Percentiles rank a stretch among this genome's conserved stretches.
These are phyloP conservation scores for Helogale parvula DNA, from an alignment of 2,113 vertebrate species.

Conservation along the genomic window DNA sequence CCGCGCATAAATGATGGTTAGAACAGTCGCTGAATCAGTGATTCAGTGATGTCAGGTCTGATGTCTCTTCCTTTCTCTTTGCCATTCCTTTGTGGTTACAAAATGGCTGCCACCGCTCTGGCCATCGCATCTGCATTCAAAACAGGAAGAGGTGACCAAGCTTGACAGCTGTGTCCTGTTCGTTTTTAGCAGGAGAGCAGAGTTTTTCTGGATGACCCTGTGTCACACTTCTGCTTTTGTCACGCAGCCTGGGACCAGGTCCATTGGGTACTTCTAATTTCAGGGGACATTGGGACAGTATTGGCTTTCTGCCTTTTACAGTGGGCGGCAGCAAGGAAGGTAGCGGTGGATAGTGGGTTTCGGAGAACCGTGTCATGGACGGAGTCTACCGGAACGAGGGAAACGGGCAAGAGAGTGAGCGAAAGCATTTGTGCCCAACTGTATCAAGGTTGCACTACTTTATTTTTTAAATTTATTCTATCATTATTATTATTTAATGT, in stretches of 20 bases:
- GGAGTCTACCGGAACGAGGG: neutral
- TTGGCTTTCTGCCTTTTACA: neutral
- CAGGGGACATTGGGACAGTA: neutral
- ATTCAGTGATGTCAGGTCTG: neutral
- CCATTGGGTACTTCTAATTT: neutral
- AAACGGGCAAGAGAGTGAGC: neutral
- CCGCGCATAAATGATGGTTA: neutral
- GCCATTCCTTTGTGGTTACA: neutral
- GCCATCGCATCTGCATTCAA: neutral
- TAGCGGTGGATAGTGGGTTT: neutral
- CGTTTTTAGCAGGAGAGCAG: neutral
- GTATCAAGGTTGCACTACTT: neutral
- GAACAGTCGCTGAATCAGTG: neutral
- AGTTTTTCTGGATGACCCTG: neutral
- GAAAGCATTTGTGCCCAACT: rapidly evolving
- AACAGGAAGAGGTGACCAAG: neutral
- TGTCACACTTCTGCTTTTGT: neutral
- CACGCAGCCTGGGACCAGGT: neutral
- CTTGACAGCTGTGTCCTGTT: neutral
- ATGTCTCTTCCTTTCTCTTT: neutral
- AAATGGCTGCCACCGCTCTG: neutral
- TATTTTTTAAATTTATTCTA: too few relatives aligned
- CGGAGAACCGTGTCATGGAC: neutral
- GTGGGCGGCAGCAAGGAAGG: neutral
- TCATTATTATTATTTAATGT: too few relatives aligned